Evolutionary conservation across 2,797 vertebrate species (phyloP).

Genomic region (Cyprinodon diabolis): DNA sequence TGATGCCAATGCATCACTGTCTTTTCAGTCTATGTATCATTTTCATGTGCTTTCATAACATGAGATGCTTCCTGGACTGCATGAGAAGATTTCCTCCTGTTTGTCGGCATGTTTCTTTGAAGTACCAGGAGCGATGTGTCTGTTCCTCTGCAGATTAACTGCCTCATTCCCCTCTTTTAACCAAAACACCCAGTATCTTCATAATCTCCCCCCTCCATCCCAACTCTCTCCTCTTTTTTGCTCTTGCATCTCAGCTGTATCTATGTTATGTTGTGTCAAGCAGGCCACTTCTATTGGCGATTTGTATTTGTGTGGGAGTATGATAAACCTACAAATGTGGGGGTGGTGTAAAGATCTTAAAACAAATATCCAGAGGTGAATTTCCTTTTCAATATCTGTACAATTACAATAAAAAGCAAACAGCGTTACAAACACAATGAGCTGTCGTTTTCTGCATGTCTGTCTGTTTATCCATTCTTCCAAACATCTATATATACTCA

Average conservation of each 20-base stretch:
- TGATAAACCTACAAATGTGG: conserved; percentile 43
- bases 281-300: conserved; percentile 46
- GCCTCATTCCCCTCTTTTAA: conserved; percentile 58
- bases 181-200: conserved; percentile 68
- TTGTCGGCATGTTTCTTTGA: conserved; percentile 61
- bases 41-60: conserved; percentile 19
- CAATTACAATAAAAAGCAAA: not conserved
- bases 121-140: conserved; percentile 61
- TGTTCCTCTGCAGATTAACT: conserved; percentile 78
- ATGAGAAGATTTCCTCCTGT: conserved; percentile 17
- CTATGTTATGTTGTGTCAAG: conserved; percentile 55
- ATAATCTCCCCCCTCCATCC: conserved; percentile 36
- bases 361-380: not conserved
- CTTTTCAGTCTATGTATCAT: conserved; percentile 2
- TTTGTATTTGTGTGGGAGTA: conserved; percentile 58
- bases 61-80: conserved; percentile 21
- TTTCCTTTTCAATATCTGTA: not conserved
- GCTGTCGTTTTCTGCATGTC: too few relatives aligned
- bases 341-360: conserved; percentile 39
- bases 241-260: conserved; percentile 26
- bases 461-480: not conserved
- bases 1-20: conserved; percentile 18
- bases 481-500: too few relatives aligned
- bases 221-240: conserved; percentile 46
- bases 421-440: too few relatives aligned